A percentile compares a stretch with the other conserved stretches of the same genome.
Conservation (phyloP, 2,113 vertebrate species). For the Spea bombifrons region DNA sequence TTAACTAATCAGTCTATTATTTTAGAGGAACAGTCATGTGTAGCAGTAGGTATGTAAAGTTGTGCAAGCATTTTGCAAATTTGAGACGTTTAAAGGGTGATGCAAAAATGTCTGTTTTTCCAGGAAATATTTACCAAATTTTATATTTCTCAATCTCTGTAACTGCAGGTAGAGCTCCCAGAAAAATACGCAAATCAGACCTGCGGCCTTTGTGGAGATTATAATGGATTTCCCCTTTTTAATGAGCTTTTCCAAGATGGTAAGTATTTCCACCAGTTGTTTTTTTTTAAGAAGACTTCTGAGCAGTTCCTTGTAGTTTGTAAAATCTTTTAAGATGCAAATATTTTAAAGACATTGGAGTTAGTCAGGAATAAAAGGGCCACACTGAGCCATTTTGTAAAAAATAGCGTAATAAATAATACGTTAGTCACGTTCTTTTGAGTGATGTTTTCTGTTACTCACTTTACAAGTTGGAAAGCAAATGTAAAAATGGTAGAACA, state of each 20-base stretch:
- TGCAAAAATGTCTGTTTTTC: background rate
- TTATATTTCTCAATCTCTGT: background rate
- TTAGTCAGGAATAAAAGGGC: no score
- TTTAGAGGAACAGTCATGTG: background rate
- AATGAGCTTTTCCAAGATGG: constrained; percentile 3
- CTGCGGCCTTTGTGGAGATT: constrained; percentile 39
- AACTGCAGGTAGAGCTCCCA: constrained; percentile 9
- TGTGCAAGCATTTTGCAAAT: background rate
- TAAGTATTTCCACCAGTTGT: background rate
- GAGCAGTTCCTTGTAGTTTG: no score
- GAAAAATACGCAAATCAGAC: constrained; percentile 25
- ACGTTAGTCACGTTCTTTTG: no score
- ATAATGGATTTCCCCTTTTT: background rate
- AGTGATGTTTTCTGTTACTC: no score
- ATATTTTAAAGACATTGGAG: no score
- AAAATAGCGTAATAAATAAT: no score
- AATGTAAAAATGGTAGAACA: no score
- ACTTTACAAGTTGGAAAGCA: no score
- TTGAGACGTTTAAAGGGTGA: background rate
- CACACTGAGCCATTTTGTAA: no score
- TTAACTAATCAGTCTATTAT: background rate
- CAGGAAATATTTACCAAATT: background rate
- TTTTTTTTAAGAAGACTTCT: no score
- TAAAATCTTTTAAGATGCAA: no score
- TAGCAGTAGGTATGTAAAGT: background rate